Evolutionary conservation across 2,797 vertebrate genomes (phyloP), one percentile per base, ranked within the genome.

Genomic region (Neosalanx taihuensis): DNA sequence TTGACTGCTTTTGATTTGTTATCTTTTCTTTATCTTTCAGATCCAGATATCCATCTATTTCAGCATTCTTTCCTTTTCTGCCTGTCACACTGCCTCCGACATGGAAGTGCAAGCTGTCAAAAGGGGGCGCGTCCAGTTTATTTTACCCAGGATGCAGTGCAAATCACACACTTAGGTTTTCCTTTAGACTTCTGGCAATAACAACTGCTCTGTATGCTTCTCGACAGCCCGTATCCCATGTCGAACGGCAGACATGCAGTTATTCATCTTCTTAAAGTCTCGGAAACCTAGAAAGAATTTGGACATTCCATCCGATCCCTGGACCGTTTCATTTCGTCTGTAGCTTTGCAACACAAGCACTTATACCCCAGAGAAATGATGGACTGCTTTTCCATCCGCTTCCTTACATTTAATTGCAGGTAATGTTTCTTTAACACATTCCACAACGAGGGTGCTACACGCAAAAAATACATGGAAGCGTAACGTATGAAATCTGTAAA

Each of bases 21-120:
- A 60, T 77, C 41, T 61, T 83, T 79, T 73, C 78, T 77, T 86
- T 64, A 6, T 84, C 79, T 87, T 85, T 86, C 75, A 80, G 64
- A 81, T 77, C 66, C 74, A 71, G 80, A 92, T 89, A 69, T 76
- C 67, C 79, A 85, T 90, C 87, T 87, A 81, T 73, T 71, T 78
- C 72, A 72, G 74, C 81, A 81, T 88, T 89, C 82, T 83, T 83
- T 85, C 72, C 75, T 89, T 87, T 90, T 85, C 67, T 63, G 75
- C 83, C 81, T 81, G 87, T 84, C 88, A 86, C 64, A 3, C 30
- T 71, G 72, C 71, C 78, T 78, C 73, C 67, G 66, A 69, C 76
- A 76, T 62, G 67, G 71, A 76, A 78, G 80, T 75, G 75, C 64
- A 72, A 79, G 74, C 79, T 81, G 76, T 72, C 75, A 76, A 73